Evolutionary conservation across 1,140 invertebrate species (phyloP), one percentile per base, ranked within the genome.

Genomic region (Papilio polyxenes): DNA sequence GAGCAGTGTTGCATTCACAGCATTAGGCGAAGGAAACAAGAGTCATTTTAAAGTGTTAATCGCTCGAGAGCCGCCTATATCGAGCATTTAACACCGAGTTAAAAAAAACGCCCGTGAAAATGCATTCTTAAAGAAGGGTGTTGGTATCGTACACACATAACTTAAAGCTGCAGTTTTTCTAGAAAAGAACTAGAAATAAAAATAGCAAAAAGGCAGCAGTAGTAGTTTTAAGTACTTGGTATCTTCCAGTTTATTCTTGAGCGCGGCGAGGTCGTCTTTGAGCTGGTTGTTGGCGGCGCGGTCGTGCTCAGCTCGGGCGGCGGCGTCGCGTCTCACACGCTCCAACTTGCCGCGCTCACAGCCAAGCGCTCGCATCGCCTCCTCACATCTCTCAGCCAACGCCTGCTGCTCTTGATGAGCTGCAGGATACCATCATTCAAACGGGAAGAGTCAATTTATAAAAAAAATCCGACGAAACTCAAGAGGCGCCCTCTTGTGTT

Each of bases 361-460:
- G 88, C 97, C 97, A 3, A 98, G 92, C 83, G 97, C 96, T 51
- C 96, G 95, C 80, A 96, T 95, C 1, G 96, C 93, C 44, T 95
- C 95, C 86, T 98, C 97, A 1, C 98, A 92, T 77, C 97, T 97
- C 86, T 98, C 97, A 75, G 96, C 93, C 3, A 98, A 88, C 0
- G 97, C 97, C 95, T 98, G 97, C 87, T 98, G 97, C 91, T 98
- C 97, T 87, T 98, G 97, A 87, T 98, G 97, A 81, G 97, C 97
- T 96, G 84, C 3, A 89, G 86, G 84, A 8, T 6, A 31, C 23
- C 23, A 31, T 31, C 23, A 31, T 31, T 31, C 2, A 31, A 31
- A 31, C 2, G 23, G 23, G 23, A 31, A 2, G 23, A 31, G 23
- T 31, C 23, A 31, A 31, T n/a, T n/a, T n/a, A n/a, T 31, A 31